These are phyloP conservation scores for Pantherophis guttatus DNA, from an alignment of 2,113 vertebrate species.

Conservation along the genomic window DNA sequence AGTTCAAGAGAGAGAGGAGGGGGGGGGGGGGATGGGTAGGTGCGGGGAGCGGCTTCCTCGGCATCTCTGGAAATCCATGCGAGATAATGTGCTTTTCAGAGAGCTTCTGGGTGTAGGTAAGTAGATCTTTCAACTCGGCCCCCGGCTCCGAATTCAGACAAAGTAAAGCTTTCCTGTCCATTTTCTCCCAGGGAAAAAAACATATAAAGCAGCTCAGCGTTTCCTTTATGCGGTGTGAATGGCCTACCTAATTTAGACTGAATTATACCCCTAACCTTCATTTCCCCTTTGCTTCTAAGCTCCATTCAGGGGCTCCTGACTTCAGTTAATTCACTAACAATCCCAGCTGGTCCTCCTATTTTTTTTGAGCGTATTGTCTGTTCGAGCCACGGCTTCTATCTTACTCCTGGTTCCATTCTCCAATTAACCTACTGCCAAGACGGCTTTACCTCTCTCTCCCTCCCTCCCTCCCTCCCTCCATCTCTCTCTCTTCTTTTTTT, in stretches of 20 bases:
- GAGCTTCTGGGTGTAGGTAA: constrained; percentile 82
- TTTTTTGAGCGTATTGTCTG: constrained; percentile 72
- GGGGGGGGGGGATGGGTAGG: neutral
- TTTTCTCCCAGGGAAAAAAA: constrained; percentile 76
- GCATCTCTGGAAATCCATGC: constrained; percentile 46
- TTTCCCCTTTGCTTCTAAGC: constrained; percentile 79
- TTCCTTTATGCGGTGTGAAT: constrained; percentile 87
- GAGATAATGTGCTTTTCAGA: constrained; percentile 69
- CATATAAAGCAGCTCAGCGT: constrained; percentile 76
- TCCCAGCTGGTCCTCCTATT: constrained; percentile 78
- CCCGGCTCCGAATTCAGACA: constrained; percentile 74
- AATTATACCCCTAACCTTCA: constrained; percentile 84
- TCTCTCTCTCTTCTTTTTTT: too few relatives aligned
- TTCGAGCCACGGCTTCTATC: constrained; percentile 57
- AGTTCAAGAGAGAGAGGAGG: constrained; percentile 18
- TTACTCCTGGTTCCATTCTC: constrained; percentile 64
- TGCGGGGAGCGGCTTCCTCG: constrained; percentile 27
- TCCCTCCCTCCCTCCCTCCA: constrained; percentile 54
- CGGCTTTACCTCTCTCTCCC: constrained; percentile 61
- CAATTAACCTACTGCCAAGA: constrained; percentile 82
- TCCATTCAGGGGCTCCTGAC: constrained; percentile 86
- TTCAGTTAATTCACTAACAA: constrained; percentile 87
- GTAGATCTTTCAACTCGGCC: constrained; percentile 68
- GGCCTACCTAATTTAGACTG: constrained; percentile 86
- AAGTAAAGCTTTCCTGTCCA: constrained; percentile 86